Evolutionary conservation across 1,140 invertebrate species (phyloP), one percentile per base, ranked within the genome.

Genomic region (Drosophila busckii): DNA sequence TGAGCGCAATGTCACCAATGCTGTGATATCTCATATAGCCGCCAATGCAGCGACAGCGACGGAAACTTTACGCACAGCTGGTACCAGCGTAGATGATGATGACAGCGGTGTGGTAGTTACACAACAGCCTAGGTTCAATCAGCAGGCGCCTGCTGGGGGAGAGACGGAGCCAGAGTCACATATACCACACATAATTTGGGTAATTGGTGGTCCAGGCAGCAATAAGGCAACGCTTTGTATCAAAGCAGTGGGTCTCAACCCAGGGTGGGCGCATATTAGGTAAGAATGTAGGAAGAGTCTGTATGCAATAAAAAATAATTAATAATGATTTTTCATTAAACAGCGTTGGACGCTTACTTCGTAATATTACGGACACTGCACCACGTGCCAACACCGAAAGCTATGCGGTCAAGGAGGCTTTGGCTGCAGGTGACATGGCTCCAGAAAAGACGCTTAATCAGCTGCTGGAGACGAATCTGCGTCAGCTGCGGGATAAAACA

Each of bases 131-230:
- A 64, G 45, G 3, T 29, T 56, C 7, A 53, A 20, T 7, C 63
- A 80, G 58, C 86, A 0, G 32, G 62, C 26, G 52, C 44, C 4
- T 63, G 54, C 22, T 63, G 2, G 88, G 88, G 50, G 87, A 82
- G 71, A 2, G 48, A 76, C 10, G 60, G n/a, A 46, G 2, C 70
- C 68, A 19, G 35, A 54, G 4, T 65, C 67, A 73, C 13, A 9
- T 0, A 34, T 82, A 19, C 92, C 93, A 0, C 88, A 90, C 4
- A 90, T 93, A 19, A 90, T 95, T 37, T 95, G 94, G 93, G 92
- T 95, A 0, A 93, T 95, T 58, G 94, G 94, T 29, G 94, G 94
- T 9, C 94, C 94, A 0, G 94, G 94, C 17, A 94, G 93, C 66
- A 91, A 91, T 56, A 96, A 96, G 85, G 91, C 92, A 7, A 88